Evolutionary conservation across 2,797 vertebrate genomes (phyloP).

Genomic region (Xenentodon cancila): DNA sequence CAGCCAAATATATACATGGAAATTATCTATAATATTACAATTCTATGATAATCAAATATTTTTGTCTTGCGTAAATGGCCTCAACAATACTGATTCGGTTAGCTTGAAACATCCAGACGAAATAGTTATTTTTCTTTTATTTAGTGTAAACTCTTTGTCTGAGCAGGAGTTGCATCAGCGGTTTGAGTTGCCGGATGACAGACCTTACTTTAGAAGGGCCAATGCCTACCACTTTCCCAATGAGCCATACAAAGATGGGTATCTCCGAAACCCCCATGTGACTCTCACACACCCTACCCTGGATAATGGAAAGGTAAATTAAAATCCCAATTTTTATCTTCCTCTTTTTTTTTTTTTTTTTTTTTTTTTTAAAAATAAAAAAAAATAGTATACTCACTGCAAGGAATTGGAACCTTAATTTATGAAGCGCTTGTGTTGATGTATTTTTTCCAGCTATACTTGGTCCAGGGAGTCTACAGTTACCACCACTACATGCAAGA

Average conservation of each 20-base stretch:
- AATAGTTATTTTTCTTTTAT: not conserved
- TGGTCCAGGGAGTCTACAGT: conserved; percentile 90
- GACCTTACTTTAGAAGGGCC: conserved; percentile 90
- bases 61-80: no score
- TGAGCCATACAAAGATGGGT: conserved; percentile 90
- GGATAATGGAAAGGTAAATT: conserved; percentile 86
- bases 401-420: not conserved
- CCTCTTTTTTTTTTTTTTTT: not conserved
- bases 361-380: no score
- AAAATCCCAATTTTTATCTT: conserved; percentile 2
- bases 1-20: no score
- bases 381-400: not conserved
- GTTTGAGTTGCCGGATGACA: conserved; percentile 86
- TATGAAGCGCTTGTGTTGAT: not conserved
- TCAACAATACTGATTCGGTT: no score
- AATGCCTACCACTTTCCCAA: conserved; percentile 92
- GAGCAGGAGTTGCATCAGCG: conserved; percentile 88
- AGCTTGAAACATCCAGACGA: no score
- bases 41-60: no score
- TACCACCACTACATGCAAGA: conserved; percentile 99
- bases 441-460: conserved; percentile 74
- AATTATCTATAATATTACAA: no score
- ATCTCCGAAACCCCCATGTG: conserved; percentile 90
- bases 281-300: conserved; percentile 84
- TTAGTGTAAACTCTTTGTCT: conserved; percentile 20